phyloP scores from a whole-genome alignment of 2,113 vertebrate genomes.

The Eurystomus gularis region DNA sequence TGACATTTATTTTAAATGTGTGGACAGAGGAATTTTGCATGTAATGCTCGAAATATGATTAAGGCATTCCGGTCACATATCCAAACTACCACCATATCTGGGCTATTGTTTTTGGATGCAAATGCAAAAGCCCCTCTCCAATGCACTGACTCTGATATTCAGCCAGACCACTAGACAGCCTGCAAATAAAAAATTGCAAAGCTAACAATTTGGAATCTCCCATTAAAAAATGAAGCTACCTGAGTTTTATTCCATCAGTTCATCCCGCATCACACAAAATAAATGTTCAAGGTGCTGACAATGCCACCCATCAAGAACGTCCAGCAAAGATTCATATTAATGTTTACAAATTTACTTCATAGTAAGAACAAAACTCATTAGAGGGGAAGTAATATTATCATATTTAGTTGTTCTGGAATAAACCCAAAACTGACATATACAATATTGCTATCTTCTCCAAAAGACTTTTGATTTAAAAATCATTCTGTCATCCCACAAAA shows the following conservation, averaged over 20 bases:
- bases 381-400: not conserved
- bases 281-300: not conserved
- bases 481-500: not conserved
- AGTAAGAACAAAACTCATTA: not conserved
- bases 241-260: not conserved
- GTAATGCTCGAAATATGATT: not conserved
- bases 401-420: not conserved
- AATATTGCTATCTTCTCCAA: not conserved
- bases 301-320: not conserved
- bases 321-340: not conserved
- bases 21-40: not conserved
- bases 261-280: not conserved
- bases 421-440: not conserved
- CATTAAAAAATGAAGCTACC: not conserved
- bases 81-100: not conserved
- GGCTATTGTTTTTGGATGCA: not conserved
- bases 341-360: not conserved
- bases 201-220: not conserved
- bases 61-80: not conserved
- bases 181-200: not conserved
- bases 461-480: constrained; percentile 9
- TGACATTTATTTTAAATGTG: not conserved
- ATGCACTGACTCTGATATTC: not conserved
- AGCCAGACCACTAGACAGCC: not conserved
- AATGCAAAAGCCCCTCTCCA: not conserved